phyloP scores from a whole-genome alignment of 2,113 vertebrate genomes.

The Gavialis gangeticus region DNA sequence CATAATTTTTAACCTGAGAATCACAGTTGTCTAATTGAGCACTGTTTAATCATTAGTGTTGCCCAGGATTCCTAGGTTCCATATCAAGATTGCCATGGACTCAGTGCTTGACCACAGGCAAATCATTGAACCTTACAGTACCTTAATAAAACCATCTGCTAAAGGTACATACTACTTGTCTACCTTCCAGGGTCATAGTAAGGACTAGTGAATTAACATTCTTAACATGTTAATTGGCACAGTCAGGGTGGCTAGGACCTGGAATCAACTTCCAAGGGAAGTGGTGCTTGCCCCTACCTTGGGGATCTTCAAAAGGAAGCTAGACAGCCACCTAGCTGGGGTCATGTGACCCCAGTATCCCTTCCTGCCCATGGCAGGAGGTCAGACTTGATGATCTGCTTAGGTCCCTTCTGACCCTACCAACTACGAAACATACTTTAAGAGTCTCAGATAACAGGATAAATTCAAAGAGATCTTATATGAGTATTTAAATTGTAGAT shows the following conservation, averaged over 20 bases:
- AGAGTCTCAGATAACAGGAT: constrained; percentile 14
- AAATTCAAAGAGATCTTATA: background rate
- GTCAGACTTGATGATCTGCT: too few relatives aligned
- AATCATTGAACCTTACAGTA: background rate
- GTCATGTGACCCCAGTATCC: too few relatives aligned
- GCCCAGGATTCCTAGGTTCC: background rate
- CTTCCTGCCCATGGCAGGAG: too few relatives aligned
- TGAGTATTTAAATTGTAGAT: constrained; percentile 1
- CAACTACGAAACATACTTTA: background rate
- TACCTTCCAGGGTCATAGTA: background rate
- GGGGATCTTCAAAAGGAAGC: too few relatives aligned
- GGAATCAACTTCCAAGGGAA: too few relatives aligned
- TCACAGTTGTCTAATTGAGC: background rate
- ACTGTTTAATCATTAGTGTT: background rate
- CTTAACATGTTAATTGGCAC: background rate
- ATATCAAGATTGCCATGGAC: background rate
- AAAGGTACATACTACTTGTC: background rate
- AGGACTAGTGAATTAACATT: constrained; percentile 5
- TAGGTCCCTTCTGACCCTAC: too few relatives aligned
- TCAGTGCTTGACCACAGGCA: background rate
- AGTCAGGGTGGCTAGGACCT: too few relatives aligned
- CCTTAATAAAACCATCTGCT: constrained; percentile 8
- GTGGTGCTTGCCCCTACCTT: too few relatives aligned
- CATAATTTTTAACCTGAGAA: background rate
- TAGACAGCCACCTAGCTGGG: too few relatives aligned